Base-by-base conservation (phyloP, 2,113 vertebrate genomes). In the Lophius piscatorius region DNA sequence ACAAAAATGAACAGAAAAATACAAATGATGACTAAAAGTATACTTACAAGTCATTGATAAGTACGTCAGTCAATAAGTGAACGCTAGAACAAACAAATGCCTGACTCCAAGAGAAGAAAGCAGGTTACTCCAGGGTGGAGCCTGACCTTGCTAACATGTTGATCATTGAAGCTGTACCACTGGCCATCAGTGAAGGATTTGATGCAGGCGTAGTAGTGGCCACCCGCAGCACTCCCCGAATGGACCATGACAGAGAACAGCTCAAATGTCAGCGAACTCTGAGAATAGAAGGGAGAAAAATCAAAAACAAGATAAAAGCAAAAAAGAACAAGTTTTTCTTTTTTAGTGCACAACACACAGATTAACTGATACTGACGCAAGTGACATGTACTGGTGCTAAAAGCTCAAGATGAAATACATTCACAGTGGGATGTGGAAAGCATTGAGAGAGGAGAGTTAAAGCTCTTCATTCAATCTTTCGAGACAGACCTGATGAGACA, bases 161-260 rank as follows among this genome's bases (percentile, higher is more conserved):
- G 97, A 86, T 99, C 97, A 17, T 99, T 99, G 89, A 98, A 99
- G 84, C 97, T 99, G 90, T 97, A 98, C 97, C 97, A 99, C 70
- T 98, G 97, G 52, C 96, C 93, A 55, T 99, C 97, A 70, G 90
- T 94, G 45, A 99, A 99, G 33, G 97, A 99, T 82, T 95, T 98
- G 88, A 99, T 99, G 80, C 95, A 99, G 83, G 97, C 97, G 17
- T 99, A 99, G 76, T 99, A 99, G 89, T 99, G 97, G 46, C 97
- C 97, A 54, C 97, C 97, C 35, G 97, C 97, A 62, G 97, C 97
- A 57, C 97, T 99, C 64, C 97, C 97, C 26, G 97, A 99, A 88
- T 99, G 97, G 63, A 99, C 97, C 97, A 99, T 99, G 75, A 99
- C 95, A 14, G 97, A 99, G 81, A 99, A 99, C 48, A 99, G 94